Percentiles rank a stretch among this genome's conserved stretches.
Evolutionary conservation across 2,113 vertebrate species (phyloP).

Genomic region (Pseudolaguvia tuberculata): DNA sequence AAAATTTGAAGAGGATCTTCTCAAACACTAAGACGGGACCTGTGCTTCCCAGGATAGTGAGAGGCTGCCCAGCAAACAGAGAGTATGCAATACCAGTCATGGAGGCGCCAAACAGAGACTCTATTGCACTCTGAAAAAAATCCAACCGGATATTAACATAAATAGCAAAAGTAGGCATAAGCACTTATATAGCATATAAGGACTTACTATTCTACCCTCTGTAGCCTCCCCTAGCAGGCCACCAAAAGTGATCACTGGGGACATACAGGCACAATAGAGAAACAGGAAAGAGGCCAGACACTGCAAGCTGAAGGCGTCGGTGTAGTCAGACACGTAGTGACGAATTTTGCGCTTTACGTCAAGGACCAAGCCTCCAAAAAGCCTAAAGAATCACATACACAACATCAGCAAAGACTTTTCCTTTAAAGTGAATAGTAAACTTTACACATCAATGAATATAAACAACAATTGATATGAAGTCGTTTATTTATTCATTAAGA

Average conservation of each 20-base stretch:
- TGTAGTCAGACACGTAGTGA: conserved; percentile 94
- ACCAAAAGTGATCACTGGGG: conserved; percentile 97
- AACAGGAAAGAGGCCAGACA: conserved; percentile 99
- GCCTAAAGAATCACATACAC: conserved; percentile 61
- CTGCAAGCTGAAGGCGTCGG: conserved; percentile 91
- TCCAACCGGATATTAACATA: background rate
- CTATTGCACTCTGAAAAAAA: conserved; percentile 88
- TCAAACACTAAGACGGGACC: conserved; percentile 98
- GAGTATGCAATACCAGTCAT: conserved; percentile 99
- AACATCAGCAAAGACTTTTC: background rate
- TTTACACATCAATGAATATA: background rate
- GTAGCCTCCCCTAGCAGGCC: conserved; percentile 97
- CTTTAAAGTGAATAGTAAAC: background rate
- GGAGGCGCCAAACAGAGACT: conserved; percentile 95
- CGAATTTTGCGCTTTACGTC: conserved; percentile 96
- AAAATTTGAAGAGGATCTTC: conserved; percentile 98
- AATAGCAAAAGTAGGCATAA: background rate
- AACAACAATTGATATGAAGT: background rate
- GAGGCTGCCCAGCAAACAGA: conserved; percentile 91
- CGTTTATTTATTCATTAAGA: no score
- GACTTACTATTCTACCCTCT: conserved; percentile 90
- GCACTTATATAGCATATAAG: background rate
- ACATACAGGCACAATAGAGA: conserved; percentile 99
- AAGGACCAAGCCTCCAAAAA: conserved; percentile 85
- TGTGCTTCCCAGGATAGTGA: conserved; percentile 96